These are phyloP conservation scores for Plebejus melissa DNA, from an alignment of 2,888 invertebrate genomes.

Conservation along the genomic window DNA sequence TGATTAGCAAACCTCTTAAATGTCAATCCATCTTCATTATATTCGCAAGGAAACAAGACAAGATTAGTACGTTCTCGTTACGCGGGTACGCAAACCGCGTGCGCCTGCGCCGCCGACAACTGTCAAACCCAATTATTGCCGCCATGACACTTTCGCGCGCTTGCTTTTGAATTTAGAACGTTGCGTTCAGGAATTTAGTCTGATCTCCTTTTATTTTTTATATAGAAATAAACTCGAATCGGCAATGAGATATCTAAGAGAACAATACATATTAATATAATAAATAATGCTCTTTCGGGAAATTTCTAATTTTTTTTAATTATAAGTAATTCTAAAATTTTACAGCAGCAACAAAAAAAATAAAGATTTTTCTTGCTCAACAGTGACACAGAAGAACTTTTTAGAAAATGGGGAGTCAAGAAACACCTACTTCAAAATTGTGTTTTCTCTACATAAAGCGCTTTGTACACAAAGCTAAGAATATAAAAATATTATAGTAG, in stretches of 20 bases:
- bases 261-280: too few relatives aligned
- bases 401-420: too few relatives aligned
- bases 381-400: too few relatives aligned
- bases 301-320: too few relatives aligned
- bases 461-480: too few relatives aligned
- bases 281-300: too few relatives aligned
- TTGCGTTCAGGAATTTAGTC: slow-evolving; percentile 37
- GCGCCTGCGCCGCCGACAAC: slow-evolving; percentile 57
- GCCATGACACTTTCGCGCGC: slow-evolving; percentile 68
- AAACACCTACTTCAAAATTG: too few relatives aligned
- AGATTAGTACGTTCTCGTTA: slow-evolving; percentile 62
- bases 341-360: too few relatives aligned
- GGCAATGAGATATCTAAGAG: not conserved
- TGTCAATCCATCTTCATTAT: slow-evolving; percentile 52
- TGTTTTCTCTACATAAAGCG: too few relatives aligned
- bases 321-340: too few relatives aligned
- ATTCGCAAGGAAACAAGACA: slow-evolving; percentile 52
- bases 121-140: slow-evolving; percentile 73
- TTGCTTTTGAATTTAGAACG: slow-evolving; percentile 70
- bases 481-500: not conserved
- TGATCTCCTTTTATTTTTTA: slow-evolving; percentile 29
- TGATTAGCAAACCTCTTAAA: slow-evolving; percentile 53
- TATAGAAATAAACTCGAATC: not conserved
- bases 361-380: too few relatives aligned
- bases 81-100: slow-evolving; percentile 60